These are phyloP conservation scores for Amphipoea oculea DNA, from an alignment of 2,888 invertebrate species.

Conservation along the genomic window DNA sequence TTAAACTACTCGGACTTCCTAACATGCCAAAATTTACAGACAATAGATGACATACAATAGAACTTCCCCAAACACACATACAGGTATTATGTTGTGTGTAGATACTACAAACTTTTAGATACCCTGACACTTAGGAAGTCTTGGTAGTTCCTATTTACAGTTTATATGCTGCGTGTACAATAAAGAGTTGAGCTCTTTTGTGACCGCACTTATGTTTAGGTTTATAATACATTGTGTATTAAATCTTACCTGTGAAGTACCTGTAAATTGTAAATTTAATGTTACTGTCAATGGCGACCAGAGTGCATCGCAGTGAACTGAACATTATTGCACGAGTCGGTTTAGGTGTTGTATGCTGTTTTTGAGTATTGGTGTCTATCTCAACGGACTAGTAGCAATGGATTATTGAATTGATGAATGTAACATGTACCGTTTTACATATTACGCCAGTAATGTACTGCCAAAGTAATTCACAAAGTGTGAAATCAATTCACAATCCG, in stretches of 20 bases:
- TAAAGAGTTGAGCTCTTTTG: constrained; percentile 87
- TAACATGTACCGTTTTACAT: constrained; percentile 78
- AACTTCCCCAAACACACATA: constrained; percentile 36
- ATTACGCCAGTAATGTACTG: constrained; percentile 88
- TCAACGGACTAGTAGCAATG: constrained; percentile 79
- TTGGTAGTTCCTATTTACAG: constrained; percentile 60
- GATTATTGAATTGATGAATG: constrained; percentile 84
- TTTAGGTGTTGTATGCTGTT: constrained; percentile 87
- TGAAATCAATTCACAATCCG: constrained; percentile 88
- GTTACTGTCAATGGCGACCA: constrained; percentile 80
- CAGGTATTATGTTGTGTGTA: constrained; percentile 40
- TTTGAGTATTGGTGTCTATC: constrained; percentile 85
- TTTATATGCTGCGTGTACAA: constrained; percentile 75
- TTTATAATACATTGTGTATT: constrained; percentile 86
- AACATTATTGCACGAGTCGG: constrained; percentile 73
- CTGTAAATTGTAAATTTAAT: constrained; percentile 90
- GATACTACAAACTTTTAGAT: constrained; percentile 53
- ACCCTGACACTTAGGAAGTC: constrained; percentile 63
- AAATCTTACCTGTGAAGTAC: constrained; percentile 89
- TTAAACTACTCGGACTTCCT: constrained; percentile 63
- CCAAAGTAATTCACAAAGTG: constrained; percentile 88
- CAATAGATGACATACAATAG: constrained; percentile 54
- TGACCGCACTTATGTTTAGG: constrained; percentile 85
- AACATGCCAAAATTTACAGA: constrained; percentile 66
- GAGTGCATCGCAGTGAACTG: constrained; percentile 89